Conservation (phyloP, 2,113 vertebrate species). For the Hucho hucho region DNA sequence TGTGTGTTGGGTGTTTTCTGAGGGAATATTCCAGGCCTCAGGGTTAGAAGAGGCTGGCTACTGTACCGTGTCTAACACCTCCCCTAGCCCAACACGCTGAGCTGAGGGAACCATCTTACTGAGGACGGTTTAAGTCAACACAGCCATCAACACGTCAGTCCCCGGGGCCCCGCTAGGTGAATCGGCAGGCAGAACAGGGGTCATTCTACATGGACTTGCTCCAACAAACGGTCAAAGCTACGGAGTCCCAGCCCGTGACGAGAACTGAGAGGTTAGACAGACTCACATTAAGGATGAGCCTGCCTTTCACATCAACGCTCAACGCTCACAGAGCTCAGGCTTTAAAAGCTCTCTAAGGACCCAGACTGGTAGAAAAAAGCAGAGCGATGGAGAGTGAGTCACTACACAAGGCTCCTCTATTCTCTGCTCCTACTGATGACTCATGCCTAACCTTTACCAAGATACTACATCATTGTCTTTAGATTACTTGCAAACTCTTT, state of each 20-base stretch:
- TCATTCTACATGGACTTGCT: not conserved
- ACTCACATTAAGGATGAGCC: constrained; percentile 32
- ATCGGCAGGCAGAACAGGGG: constrained; percentile 11
- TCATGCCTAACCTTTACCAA: no score
- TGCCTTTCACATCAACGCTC: constrained; percentile 22
- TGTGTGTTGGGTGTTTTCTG: not conserved
- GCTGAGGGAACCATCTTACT: not conserved
- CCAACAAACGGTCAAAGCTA: constrained; percentile 2
- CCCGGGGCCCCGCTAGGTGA: constrained; percentile 7
- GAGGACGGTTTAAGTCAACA: not conserved
- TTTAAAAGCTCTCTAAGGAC: constrained; percentile 54
- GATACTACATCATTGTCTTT: not conserved
- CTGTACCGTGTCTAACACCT: not conserved
- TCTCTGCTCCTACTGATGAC: not conserved
- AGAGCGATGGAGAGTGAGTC: constrained; percentile 20
- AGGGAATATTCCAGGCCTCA: not conserved
- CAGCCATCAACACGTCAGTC: constrained; percentile 2
- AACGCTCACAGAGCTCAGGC: constrained; percentile 43
- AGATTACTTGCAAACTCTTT: not conserved
- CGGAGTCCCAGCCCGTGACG: constrained; percentile 23
- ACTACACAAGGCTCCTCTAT: not conserved
- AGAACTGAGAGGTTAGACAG: constrained; percentile 19
- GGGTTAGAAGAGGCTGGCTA: not conserved
- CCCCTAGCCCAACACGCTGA: not conserved
- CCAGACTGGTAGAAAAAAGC: not conserved